phyloP scores from a whole-genome alignment of 1,140 invertebrate genomes.

The Dendrolimus kikuchii region DNA sequence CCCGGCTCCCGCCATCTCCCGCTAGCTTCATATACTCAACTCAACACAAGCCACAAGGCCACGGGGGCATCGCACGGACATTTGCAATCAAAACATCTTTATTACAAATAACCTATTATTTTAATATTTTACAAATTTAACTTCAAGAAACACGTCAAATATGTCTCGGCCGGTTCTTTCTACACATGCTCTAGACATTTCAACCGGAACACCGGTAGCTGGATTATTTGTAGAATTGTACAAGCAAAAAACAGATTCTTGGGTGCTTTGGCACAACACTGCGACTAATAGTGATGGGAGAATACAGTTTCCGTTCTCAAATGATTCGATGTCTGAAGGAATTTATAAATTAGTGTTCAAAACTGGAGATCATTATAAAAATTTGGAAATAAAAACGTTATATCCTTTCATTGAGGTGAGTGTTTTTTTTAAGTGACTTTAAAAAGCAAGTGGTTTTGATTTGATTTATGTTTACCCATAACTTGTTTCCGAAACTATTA shows the following conservation, averaged over 20 bases:
- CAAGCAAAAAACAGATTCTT: constrained; percentile 75
- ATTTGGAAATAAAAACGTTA: constrained; percentile 75
- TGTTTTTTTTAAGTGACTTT: neutral
- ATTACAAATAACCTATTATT: too few species aligned
- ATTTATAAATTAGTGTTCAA: constrained; percentile 85
- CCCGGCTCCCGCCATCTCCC: too few species aligned
- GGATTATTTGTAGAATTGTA: constrained; percentile 78
- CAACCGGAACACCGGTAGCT: constrained; percentile 75
- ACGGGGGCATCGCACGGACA: too few species aligned
- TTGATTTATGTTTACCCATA: too few species aligned
- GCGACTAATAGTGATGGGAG: constrained; percentile 79
- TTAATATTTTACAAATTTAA: too few species aligned
- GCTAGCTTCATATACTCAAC: too few species aligned
- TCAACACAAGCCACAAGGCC: too few species aligned
- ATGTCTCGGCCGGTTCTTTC: constrained; percentile 68
- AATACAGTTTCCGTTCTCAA: constrained; percentile 76
- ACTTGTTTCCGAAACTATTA: too few species aligned
- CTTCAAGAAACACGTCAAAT: neutral
- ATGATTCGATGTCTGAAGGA: constrained; percentile 75
- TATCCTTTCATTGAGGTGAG: constrained; percentile 85
- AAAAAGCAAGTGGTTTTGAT: too few species aligned
- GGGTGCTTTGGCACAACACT: constrained; percentile 76
- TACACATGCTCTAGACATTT: constrained; percentile 79
- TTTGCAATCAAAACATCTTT: too few species aligned
- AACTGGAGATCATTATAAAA: constrained; percentile 80